Base-by-base conservation (phyloP, 1,140 invertebrate genomes). In the Cylas formicarius region DNA sequence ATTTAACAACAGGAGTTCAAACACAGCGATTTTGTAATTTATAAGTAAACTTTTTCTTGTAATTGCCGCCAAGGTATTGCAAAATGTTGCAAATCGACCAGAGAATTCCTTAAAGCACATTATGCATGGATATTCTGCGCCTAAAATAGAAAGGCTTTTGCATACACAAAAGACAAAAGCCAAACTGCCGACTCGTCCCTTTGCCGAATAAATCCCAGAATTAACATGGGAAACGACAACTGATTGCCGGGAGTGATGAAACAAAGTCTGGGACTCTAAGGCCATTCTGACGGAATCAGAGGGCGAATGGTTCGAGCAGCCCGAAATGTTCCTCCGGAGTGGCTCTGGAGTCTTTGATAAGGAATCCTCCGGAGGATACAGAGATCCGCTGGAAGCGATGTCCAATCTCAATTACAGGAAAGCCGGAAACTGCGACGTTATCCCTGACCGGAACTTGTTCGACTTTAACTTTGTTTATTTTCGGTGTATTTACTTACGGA, bases 141-240 rank as follows among this genome's bases (percentile, higher is more conserved):
- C n/a, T n/a, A n/a, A n/a, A n/a, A n/a, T n/a, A n/a, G n/a, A n/a
- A n/a, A n/a, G n/a, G n/a, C n/a, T n/a, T n/a, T n/a, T n/a, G n/a
- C n/a, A n/a, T n/a, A n/a, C n/a, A n/a, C n/a, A n/a, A n/a, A n/a
- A n/a, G n/a, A n/a, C n/a, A n/a, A n/a, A n/a, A n/a, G n/a, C n/a
- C n/a, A n/a, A n/a, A n/a, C n/a, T n/a, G n/a, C n/a, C n/a, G n/a
- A n/a, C n/a, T n/a, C n/a, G n/a, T n/a, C n/a, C n/a, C n/a, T n/a
- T n/a, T n/a, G n/a, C 33, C 8, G 28, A 48, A 52, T 55, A 55
- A 55, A 55, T 55, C 50, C 22, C 42, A 20, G 46, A 46, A 55
- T 55, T 55, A 55, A 48, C 50, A 55, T 55, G 50, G 50, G 49
- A 53, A 52, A 41, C 36, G 46, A 43, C 53, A 38, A 48, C 27